Evolutionary conservation across 2,888 invertebrate genomes (phyloP).

Genomic region (Halictus quadricinctus): DNA sequence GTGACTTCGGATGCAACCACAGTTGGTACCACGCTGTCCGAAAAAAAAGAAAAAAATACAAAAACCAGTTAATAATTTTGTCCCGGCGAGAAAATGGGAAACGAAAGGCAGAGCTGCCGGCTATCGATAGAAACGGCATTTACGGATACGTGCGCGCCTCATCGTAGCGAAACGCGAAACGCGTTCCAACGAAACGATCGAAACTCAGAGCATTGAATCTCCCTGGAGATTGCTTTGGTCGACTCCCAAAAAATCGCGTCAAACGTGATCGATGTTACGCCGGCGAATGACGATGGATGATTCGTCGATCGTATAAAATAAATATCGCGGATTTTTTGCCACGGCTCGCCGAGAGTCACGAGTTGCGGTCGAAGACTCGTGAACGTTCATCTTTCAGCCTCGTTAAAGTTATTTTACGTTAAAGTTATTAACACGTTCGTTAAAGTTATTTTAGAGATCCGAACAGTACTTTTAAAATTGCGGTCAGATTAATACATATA

Average conservation of each 20-base stretch:
- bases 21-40: neutral
- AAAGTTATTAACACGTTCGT: too few species aligned
- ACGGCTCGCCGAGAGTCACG: neutral
- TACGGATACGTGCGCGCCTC: constrained; percentile 58
- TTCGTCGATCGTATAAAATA: constrained; percentile 24
- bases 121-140: constrained; percentile 54
- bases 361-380: neutral
- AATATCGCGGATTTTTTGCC: constrained; percentile 14
- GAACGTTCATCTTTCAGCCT: neutral
- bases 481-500: too few species aligned
- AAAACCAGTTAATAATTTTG: constrained; percentile 22
- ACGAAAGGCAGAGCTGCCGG: constrained; percentile 29
- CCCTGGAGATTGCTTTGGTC: constrained; percentile 44
- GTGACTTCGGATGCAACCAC: neutral
- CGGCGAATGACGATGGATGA: constrained; percentile 61
- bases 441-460: too few species aligned
- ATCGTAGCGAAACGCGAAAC: constrained; percentile 43
- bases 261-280: constrained; percentile 48
- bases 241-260: constrained; percentile 50
- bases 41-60: neutral
- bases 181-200: constrained; percentile 44
- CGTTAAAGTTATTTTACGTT: too few species aligned
- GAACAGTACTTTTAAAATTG: too few species aligned
- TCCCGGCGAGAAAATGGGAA: constrained; percentile 38
- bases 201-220: constrained; percentile 37